Conservation (phyloP, 2,113 vertebrate species). For the Gymnarchus niloticus region DNA sequence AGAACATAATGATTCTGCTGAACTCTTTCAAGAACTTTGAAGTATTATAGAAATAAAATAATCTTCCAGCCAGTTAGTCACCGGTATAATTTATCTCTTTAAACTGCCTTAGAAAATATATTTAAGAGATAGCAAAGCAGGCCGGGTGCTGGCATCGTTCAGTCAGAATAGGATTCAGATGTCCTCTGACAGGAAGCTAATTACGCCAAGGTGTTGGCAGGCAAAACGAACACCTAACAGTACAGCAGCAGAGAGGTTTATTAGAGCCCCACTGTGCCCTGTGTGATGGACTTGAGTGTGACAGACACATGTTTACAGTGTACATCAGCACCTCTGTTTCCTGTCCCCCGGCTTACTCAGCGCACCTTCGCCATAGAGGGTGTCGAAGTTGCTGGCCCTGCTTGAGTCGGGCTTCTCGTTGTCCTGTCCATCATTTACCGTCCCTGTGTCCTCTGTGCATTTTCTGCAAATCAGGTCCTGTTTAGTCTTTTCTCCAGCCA, state of each 20-base stretch:
- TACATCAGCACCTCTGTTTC: background rate
- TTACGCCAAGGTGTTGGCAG: background rate
- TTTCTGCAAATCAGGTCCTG: background rate
- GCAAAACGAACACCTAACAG: no score
- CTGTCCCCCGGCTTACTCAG: background rate
- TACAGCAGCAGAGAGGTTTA: background rate
- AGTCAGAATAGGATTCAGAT: no score
- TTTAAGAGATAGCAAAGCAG: no score
- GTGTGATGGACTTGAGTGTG: background rate
- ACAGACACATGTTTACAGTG: background rate
- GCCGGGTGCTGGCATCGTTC: no score
- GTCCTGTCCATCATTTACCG: slow-evolving; percentile 14
- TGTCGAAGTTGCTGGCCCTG: slow-evolving; percentile 43
- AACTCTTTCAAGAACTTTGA: no score
- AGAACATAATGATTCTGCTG: no score
- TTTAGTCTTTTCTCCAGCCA: background rate
- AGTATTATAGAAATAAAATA: no score
- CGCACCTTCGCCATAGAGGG: slow-evolving; percentile 54
- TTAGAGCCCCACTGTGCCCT: background rate
- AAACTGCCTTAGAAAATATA: no score
- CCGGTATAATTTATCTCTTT: no score
- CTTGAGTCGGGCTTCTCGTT: slow-evolving; percentile 16
- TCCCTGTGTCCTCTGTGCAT: slow-evolving; percentile 27
- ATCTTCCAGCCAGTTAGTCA: no score
- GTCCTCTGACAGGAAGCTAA: background rate